phyloP scores from a whole-genome alignment of 2,888 invertebrate species.

The Microplitis deprimator region DNA sequence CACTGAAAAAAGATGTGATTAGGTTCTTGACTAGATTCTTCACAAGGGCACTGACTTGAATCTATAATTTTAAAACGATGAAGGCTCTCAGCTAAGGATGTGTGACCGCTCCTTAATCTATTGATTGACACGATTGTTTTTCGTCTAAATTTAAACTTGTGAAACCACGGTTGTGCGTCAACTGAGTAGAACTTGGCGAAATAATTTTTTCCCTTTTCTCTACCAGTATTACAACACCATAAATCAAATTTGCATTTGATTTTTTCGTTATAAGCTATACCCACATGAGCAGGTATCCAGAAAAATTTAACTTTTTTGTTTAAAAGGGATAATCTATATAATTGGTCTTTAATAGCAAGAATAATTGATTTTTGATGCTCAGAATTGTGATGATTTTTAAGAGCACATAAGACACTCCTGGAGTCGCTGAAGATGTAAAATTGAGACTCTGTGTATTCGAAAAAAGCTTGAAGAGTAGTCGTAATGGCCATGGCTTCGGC shows the following conservation, averaged over 20 bases:
- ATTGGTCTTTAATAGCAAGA: neutral
- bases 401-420: conserved; percentile 5
- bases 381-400: neutral
- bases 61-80: conserved; percentile 26
- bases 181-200: neutral
- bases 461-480: neutral
- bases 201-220: conserved; percentile 10
- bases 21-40: neutral
- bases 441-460: neutral
- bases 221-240: neutral
- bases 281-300: conserved; percentile 11
- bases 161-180: conserved; percentile 6
- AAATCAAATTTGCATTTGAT: neutral
- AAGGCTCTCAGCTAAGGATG: conserved; percentile 11
- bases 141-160: neutral
- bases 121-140: conserved; percentile 1
- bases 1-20: conserved; percentile 26
- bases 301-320: neutral
- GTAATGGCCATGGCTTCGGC: conserved; percentile 20
- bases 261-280: conserved; percentile 3
- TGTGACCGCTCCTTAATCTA: conserved; percentile 3
- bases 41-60: neutral
- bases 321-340: neutral
- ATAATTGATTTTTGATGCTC: neutral
- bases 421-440: conserved; percentile 5